Evolutionary conservation across 2,797 vertebrate genomes (phyloP).

Genomic region (Ara ararauna): DNA sequence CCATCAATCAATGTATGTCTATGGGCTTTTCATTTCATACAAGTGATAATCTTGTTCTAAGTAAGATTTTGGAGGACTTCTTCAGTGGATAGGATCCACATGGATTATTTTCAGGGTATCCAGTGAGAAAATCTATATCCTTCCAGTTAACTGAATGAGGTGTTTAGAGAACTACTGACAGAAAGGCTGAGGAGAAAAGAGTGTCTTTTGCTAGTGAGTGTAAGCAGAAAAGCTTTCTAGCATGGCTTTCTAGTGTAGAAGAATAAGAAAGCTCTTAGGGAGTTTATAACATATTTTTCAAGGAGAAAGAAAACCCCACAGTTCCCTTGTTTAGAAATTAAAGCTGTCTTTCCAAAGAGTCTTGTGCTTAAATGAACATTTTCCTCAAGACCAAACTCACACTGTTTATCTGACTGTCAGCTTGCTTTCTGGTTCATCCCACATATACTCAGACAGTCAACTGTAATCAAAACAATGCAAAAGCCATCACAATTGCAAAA

Average conservation of each 20-base stretch:
- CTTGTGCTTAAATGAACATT: not conserved
- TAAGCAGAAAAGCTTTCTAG: not conserved
- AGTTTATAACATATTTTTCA: not conserved
- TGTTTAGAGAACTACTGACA: not conserved
- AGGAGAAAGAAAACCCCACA: not conserved
- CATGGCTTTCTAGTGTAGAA: not conserved
- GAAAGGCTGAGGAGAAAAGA: not conserved
- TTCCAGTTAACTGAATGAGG: not conserved
- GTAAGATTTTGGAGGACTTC: not conserved
- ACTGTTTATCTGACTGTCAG: not conserved
- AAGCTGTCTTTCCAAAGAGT: not conserved
- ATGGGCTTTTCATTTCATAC: not conserved
- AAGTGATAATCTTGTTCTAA: not conserved
- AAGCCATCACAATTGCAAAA: not conserved
- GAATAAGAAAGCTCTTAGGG: not conserved
- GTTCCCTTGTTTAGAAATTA: not conserved
- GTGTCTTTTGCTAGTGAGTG: not conserved
- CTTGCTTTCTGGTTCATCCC: constrained; percentile 7
- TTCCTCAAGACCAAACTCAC: not conserved
- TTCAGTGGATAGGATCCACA: not conserved
- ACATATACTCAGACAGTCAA: not conserved
- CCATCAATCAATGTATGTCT: not conserved
- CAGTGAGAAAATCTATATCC: not conserved
- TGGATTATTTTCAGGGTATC: not conserved
- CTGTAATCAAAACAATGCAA: not conserved